Percentiles rank a stretch among this genome's conserved stretches.
phyloP scores from a whole-genome alignment of 2,113 vertebrate genomes.

The Anarhynchus alexandrinus region DNA sequence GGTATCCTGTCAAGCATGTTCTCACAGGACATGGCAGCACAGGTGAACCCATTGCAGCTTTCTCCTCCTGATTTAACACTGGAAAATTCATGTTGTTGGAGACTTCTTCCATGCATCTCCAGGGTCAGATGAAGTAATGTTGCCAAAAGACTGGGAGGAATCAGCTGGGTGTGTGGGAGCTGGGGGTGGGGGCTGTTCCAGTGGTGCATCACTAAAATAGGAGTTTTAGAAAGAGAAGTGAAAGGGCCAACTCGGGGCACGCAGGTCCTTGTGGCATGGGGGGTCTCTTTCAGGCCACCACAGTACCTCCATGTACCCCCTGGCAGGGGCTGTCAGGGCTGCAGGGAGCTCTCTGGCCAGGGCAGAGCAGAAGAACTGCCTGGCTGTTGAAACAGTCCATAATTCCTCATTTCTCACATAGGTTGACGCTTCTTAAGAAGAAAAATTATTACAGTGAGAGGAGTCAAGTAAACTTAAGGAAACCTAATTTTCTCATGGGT shows the following conservation, averaged over 20 bases:
- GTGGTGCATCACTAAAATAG: background rate
- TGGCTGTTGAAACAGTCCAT: background rate
- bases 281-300: background rate
- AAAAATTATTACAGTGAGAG: background rate
- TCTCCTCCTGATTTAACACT: background rate
- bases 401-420: background rate
- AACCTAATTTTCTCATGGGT: background rate
- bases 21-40: background rate
- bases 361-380: background rate
- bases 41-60: background rate
- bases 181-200: background rate
- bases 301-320: fast-evolving
- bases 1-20: background rate
- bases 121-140: background rate
- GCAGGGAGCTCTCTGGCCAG: background rate
- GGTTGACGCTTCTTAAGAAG: background rate
- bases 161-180: background rate
- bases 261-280: background rate
- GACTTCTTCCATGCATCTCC: background rate
- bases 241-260: fast-evolving
- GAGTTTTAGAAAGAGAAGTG: background rate
- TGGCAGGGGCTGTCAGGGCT: background rate
- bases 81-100: background rate
- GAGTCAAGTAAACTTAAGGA: background rate
- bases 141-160: background rate